Percentiles rank a stretch among this genome's conserved stretches.
These are phyloP conservation scores for Hystrix brachyura DNA, from an alignment of 2,113 vertebrate genomes.

Conservation along the genomic window DNA sequence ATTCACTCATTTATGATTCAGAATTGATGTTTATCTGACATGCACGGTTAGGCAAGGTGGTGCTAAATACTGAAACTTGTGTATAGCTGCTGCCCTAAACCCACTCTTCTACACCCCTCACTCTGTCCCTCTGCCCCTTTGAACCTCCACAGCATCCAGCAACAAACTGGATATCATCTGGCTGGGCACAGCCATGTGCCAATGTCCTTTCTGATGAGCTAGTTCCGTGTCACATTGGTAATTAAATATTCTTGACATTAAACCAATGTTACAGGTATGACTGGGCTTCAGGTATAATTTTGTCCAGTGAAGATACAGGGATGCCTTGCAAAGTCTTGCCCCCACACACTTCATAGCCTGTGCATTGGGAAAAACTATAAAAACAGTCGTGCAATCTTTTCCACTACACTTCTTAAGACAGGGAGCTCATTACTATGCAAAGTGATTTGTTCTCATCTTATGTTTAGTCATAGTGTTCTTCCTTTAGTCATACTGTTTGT, in stretches of 20 bases:
- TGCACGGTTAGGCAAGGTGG: neutral
- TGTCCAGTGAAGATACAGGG: neutral
- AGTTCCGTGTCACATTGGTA: neutral
- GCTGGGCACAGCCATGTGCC: neutral
- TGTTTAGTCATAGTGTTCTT: neutral
- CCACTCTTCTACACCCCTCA: neutral
- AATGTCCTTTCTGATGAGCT: neutral
- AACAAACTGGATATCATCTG: neutral
- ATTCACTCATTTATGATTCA: neutral
- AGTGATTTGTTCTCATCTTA: neutral
- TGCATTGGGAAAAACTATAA: neutral
- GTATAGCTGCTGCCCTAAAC: neutral
- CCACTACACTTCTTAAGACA: neutral
- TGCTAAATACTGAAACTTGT: conserved; percentile 30
- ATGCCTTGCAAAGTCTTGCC: neutral
- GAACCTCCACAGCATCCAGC: neutral
- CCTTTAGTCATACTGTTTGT: neutral
- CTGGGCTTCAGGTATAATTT: neutral
- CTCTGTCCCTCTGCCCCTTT: neutral
- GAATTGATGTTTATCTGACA: neutral
- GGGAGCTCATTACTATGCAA: neutral
- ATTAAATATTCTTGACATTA: conserved; percentile 31
- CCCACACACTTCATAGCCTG: neutral
- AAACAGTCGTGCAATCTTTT: neutral
- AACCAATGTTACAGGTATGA: neutral